Base-by-base conservation (phyloP, 2,797 vertebrate genomes). In the Lophotriccus pileatus region DNA sequence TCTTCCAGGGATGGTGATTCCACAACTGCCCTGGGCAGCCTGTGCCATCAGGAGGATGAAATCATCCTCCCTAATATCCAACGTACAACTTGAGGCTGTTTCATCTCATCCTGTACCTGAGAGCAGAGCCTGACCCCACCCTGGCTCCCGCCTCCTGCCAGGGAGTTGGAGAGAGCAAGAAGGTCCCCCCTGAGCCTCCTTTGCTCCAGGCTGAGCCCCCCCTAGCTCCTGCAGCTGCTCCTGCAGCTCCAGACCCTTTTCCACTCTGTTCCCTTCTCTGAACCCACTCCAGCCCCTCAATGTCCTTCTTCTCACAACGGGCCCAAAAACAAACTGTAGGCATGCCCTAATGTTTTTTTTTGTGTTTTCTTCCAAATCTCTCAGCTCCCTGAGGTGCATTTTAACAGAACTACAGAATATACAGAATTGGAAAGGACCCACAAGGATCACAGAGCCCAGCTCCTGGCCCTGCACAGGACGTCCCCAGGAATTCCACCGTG, bases 321-420 rank as follows among this genome's bases (percentile, higher is more conserved):
- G 8, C 52, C 15, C n/a, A 58, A 39, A 77, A 72, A 21, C 19
- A 17, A 70, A 64, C 28, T 23, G 24, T 1, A 50, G 4, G 2
- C 3, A 30, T 14, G 32, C 6, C 11, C 41, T 32, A 7, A 36
- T 1, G 3, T 7, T 39, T 6, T 10, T 10, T 50, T 20, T 2
- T 5, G 12, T 11, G 6, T 1, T 36, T 66, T 32, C 46, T 34
- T 59, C 14, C 34, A 23, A 44, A 32, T 7, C 44, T 21, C 56
- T 16, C 32, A 34, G 14, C 21, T 36, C 36, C 19, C 4, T 11
- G 30, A 30, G 9, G 19, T 0, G 1, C 12, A 12, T 9, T 53
- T 53, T 30, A 44, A 72, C 28, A 52, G 30, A 77, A 16, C 16
- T 37, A 84, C 28, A 63, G 24, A 70, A 23, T 15, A 70, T 2